A percentile compares a stretch with the other conserved stretches of the same genome.
Conservation (phyloP, 2,888 invertebrate species). For the Lacanobia wlatinum region DNA sequence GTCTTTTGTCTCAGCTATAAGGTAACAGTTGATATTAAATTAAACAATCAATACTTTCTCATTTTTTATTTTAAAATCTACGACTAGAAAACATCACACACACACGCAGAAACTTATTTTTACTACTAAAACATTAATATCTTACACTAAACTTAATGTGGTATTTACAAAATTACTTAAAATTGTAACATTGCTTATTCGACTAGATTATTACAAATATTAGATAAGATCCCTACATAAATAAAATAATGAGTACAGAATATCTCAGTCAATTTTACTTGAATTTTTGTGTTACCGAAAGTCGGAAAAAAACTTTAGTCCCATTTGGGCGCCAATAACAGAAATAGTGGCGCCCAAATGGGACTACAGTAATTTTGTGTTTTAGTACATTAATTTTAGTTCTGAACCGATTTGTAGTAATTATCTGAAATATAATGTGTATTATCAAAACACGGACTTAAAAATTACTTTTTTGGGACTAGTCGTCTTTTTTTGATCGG, state of each 20-base stretch:
- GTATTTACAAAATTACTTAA: constrained; percentile 33
- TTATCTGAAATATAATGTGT: no score
- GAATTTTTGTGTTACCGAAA: no score
- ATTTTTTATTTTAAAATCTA: constrained; percentile 40
- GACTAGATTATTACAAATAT: constrained; percentile 3
- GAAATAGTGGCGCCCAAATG: constrained; percentile 34
- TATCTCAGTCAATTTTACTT: not conserved
- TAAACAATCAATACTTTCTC: constrained; percentile 11
- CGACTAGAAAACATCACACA: constrained; percentile 50
- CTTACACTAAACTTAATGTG: not conserved
- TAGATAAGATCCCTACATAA: not conserved
- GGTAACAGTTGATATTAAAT: constrained; percentile 12
- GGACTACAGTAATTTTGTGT: not conserved
- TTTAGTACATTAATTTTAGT: not conserved
- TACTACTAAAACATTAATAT: not conserved
- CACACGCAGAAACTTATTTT: constrained; percentile 33
- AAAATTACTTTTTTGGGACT: no score
- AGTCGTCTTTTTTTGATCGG: no score
- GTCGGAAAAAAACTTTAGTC: not conserved
- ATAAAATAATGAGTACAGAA: constrained; percentile 2
- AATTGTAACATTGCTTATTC: constrained; percentile 5
- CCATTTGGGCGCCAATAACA: constrained; percentile 20
- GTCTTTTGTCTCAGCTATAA: not conserved
- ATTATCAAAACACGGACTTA: no score
- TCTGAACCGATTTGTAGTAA: not conserved